Evolutionary conservation across 1,140 invertebrate species (phyloP).

Genomic region (Harpegnathos saltator): DNA sequence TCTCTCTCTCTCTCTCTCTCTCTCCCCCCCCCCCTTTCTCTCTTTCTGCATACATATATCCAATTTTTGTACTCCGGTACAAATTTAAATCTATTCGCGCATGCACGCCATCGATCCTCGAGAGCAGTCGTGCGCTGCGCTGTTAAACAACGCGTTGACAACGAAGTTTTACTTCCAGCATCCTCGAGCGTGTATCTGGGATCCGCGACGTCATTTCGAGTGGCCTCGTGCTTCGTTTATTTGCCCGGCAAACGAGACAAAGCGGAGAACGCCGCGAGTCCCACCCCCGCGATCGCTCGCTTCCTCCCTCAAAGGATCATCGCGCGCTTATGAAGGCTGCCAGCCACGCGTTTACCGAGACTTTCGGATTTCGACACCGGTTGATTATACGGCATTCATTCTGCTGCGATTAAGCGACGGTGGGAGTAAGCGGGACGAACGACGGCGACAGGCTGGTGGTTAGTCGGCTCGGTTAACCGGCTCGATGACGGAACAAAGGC

Average conservation of each 20-base stretch:
- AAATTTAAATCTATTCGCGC: no score
- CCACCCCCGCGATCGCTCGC: background rate
- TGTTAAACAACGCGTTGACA: no score
- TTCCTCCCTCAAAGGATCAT: slow-evolving; percentile 38
- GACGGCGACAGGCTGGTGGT: background rate
- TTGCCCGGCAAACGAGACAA: no score
- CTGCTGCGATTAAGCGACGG: slow-evolving; percentile 47
- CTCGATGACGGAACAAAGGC: slow-evolving; percentile 64
- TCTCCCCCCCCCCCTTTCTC: no score
- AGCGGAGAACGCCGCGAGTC: no score
- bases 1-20: no score
- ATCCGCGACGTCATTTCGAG: background rate
- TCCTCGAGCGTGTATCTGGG: slow-evolving; percentile 1
- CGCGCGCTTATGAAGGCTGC: background rate
- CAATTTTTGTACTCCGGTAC: no score
- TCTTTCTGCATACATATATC: no score
- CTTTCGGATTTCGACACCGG: background rate
- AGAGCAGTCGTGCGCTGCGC: no score
- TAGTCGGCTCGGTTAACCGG: slow-evolving; percentile 10
- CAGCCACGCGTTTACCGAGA: background rate
- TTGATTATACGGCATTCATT: slow-evolving; percentile 33
- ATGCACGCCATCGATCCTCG: no score
- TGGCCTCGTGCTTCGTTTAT: slow-evolving; percentile 2
- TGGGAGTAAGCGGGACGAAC: background rate
- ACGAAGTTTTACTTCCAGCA: background rate